Evolutionary conservation across 2,888 invertebrate genomes (phyloP), one percentile per base, ranked within the genome.

Genomic region (Sericinus montela): DNA sequence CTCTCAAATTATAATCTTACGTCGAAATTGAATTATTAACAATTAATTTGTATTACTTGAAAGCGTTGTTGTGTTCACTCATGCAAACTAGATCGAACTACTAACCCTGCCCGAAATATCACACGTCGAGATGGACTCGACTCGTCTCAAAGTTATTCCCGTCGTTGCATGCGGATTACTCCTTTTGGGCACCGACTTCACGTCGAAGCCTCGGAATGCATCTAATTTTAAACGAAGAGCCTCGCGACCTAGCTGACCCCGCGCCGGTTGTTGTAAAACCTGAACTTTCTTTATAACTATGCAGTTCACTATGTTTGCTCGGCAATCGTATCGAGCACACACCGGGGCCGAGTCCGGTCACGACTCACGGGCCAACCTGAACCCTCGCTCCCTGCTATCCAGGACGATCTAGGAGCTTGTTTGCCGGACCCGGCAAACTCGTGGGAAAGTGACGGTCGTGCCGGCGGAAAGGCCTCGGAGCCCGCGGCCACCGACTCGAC

Each of bases 251-350:
- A 70, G 67, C 80, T 83, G 88, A 87, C 88, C 87, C 80, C 84
- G 81, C 84, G 77, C 71, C 77, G 79, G 74, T 70, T 75, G 79
- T 78, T 79, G 82, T 86, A 85, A 85, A 87, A 87, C 87, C 84
- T 87, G 87, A 83, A 87, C 86, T 87, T 86, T 87, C 87, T 86
- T 85, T 83, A 84, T 80, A 85, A 83, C 81, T 83, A 84, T 78
- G 82, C 77, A 79, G 76, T 67, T 45, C 70, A 64, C 76, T 82
- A 80, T 82, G 85, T 84, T 85, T 80, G 83, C 80, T 80, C 69
- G 80, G 81, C 72, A 80, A 81, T 83, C 77, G 80, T 76, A 80
- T 76, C 67, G 75, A 73, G 79, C 83, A 80, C 82, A 78, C 83
- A 82, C 81, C 79, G 69, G 65, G 70, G 72, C 72, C 65, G 73